Evolutionary conservation across 1,140 invertebrate genomes (phyloP).

Genomic region (Rhizoglyphus robini): DNA sequence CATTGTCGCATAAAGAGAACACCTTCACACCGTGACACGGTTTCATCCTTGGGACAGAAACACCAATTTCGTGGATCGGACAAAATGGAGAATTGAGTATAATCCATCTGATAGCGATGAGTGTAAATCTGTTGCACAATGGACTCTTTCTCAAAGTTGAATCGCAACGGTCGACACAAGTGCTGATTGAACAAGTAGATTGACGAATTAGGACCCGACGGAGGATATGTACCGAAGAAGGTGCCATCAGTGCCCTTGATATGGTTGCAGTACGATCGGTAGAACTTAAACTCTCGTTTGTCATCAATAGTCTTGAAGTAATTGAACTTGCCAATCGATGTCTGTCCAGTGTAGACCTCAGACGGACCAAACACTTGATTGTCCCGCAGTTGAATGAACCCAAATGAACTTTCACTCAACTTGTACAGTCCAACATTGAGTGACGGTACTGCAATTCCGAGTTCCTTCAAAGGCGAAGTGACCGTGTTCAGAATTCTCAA

Average conservation of each 20-base stretch:
- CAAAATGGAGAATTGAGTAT: neutral
- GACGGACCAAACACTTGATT: conserved; percentile 1
- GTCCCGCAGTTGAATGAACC: neutral
- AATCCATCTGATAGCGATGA: neutral
- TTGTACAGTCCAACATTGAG: neutral
- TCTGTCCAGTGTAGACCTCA: conserved; percentile 4
- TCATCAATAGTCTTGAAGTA: neutral
- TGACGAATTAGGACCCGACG: neutral
- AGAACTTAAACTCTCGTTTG: neutral
- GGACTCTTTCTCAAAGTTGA: neutral
- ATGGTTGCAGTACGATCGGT: neutral
- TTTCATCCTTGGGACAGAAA: conserved; percentile 6
- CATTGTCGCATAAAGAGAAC: conserved; percentile 2
- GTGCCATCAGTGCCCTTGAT: conserved; percentile 6
- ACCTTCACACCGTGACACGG: neutral
- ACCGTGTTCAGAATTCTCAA: neutral
- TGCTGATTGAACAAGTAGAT: conserved; percentile 4
- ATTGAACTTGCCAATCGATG: neutral
- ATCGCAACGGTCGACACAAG: neutral
- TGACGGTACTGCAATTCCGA: conserved; percentile 7
- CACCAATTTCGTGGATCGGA: neutral
- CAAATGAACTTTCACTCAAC: neutral
- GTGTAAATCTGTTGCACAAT: neutral
- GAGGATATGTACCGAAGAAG: conserved; percentile 2
- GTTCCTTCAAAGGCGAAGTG: neutral